These are phyloP conservation scores for Actinia tenebrosa DNA, from an alignment of 64 coral and sea anemone species.

Conservation along the genomic window DNA sequence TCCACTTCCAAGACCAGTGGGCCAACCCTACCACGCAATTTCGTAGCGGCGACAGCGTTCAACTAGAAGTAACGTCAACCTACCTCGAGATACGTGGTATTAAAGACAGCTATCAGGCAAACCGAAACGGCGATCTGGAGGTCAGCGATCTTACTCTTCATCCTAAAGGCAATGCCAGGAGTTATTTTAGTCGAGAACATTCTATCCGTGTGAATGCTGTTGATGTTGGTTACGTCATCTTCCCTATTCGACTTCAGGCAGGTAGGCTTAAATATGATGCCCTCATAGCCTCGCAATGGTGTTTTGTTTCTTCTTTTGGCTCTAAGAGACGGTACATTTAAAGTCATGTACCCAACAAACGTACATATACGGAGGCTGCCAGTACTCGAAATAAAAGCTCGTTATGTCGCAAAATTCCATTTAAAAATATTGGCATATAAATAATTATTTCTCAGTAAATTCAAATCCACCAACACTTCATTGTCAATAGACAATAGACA, in stretches of 20 bases:
- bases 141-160: conserved; percentile 58
- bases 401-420: too few species aligned
- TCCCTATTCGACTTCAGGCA: conserved; percentile 53
- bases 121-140: conserved; percentile 59
- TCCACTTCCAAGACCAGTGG: conserved; percentile 44
- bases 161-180: conserved; percentile 31
- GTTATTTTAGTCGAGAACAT: conserved; percentile 35
- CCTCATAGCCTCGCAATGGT: not conserved
- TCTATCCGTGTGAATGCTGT: conserved; percentile 48
- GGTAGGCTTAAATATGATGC: conserved; percentile 20
- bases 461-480: too few species aligned
- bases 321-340: too few species aligned
- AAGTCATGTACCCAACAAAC: too few species aligned
- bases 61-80: conserved; percentile 46
- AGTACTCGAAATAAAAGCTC: too few species aligned
- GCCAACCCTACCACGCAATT: conserved; percentile 58
- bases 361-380: too few species aligned
- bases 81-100: conserved; percentile 46
- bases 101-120: conserved; percentile 55
- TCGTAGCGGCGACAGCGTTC: conserved; percentile 41
- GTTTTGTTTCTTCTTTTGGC: not conserved
- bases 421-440: too few species aligned
- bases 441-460: too few species aligned
- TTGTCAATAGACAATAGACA: too few species aligned
- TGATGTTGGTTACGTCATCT: conserved; percentile 62